A percentile compares a stretch with the other conserved stretches of the same genome.
Conservation (phyloP, 2,888 invertebrate species). For the Trissoscelio sp. region DNA sequence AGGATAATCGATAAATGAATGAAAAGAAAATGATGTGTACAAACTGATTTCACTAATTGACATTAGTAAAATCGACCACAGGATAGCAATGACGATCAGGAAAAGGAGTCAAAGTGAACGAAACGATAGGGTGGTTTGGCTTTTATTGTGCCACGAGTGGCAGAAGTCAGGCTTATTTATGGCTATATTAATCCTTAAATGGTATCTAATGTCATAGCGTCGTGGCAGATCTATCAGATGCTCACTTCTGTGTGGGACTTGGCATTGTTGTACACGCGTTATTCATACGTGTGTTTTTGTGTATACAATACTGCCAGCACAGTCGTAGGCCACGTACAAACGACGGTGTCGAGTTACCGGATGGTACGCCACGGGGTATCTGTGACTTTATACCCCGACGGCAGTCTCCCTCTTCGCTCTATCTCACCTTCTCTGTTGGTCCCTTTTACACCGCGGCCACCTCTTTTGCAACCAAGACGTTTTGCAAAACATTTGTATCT, state of each 20-base stretch:
- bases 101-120: slow-evolving; percentile 49
- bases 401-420: slow-evolving; percentile 75
- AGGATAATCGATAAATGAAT: too few relatives aligned
- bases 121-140: slow-evolving; percentile 55
- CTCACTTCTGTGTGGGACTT: slow-evolving; percentile 78
- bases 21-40: neutral
- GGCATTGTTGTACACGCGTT: slow-evolving; percentile 80
- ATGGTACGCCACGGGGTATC: slow-evolving; percentile 83
- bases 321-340: slow-evolving; percentile 79
- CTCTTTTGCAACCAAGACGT: slow-evolving; percentile 79
- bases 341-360: slow-evolving; percentile 84
- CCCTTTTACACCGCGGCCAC: slow-evolving; percentile 63
- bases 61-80: slow-evolving; percentile 54
- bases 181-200: slow-evolving; percentile 84
- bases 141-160: slow-evolving; percentile 72
- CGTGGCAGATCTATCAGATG: slow-evolving; percentile 79
- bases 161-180: slow-evolving; percentile 81
- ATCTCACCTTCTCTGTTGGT: slow-evolving; percentile 48
- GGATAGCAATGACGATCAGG: slow-evolving; percentile 36
- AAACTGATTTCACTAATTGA: slow-evolving; percentile 58
- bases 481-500: slow-evolving; percentile 81
- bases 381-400: slow-evolving; percentile 81
- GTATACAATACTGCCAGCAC: slow-evolving; percentile 70
- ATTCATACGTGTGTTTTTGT: slow-evolving; percentile 83
- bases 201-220: slow-evolving; percentile 83